Base-by-base conservation (phyloP, 2,113 vertebrate species). In the Hyperoodon ampullatus region DNA sequence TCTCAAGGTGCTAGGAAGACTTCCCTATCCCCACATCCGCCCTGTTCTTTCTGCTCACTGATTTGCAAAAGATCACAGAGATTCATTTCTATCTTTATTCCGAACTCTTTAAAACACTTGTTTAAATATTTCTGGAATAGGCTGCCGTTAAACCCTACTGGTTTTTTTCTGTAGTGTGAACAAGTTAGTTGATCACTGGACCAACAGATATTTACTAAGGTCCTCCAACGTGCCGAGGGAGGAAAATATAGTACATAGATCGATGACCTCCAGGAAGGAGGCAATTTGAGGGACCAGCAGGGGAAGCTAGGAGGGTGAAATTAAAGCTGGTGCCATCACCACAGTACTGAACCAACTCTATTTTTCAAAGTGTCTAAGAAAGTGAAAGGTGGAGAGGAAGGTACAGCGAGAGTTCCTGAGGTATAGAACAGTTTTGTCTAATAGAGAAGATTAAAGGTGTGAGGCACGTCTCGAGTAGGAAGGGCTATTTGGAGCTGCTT, bases 51-150 rank as follows among this genome's bases (percentile, higher is more conserved):
- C 63, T n/a, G 42, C 26, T 88, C 42, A 18, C 47, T 35, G 55
- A 72, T 30, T 39, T n/a, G 44, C 89, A 78, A 84, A 42, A 81
- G 77, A 58, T 26, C 8, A 15, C 24, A 70, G 55, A 81, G 60
- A 68, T 61, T 77, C 60, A 4, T 35, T 93, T 72, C 77, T 61
- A 15, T 55, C 61, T 91, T 94, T 72, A 71, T 23, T 74, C 93
- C 11, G 11, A 83, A 81, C 19, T 42, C 60, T 33, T 33, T 68
- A 68, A 90, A 88, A 82, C 68, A 82, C 66, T 1, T 63, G 63
- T 82, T 83, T 92, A 92, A 91, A 78, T 55, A 83, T 78, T 80
- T 89, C 78, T 35, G 8, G 16, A 68, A 35, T 1, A 80, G 50
- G 55, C n/a, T 75, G 30, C 44, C 55, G 16, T 23, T 28, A 65